Evolutionary conservation across 2,797 vertebrate species (phyloP).

Genomic region (Gallinago nigripennis): DNA sequence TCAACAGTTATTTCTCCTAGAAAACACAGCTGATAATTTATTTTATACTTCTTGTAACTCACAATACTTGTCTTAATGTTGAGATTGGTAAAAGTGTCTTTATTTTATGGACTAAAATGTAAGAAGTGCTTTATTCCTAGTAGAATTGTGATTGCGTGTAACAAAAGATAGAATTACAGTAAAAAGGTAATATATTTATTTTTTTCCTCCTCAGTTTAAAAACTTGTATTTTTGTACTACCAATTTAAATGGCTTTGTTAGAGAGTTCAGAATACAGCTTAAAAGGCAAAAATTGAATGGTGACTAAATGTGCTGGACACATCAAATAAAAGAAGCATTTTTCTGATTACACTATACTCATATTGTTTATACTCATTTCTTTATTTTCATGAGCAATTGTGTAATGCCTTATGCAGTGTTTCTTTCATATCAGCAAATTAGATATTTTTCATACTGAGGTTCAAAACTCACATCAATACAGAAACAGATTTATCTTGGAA

Average conservation of each 20-base stretch:
- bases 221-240: constrained; percentile 62
- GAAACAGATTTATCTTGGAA: background rate
- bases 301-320: constrained; percentile 69
- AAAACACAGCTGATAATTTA: background rate
- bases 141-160: constrained; percentile 20
- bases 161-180: constrained; percentile 3
- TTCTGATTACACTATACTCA: background rate
- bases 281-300: constrained; percentile 35
- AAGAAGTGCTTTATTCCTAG: constrained; percentile 50
- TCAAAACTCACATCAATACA: background rate
- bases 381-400: background rate
- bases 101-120: constrained; percentile 10
- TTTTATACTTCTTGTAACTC: background rate
- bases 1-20: background rate
- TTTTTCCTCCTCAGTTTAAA: constrained; percentile 27
- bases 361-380: background rate
- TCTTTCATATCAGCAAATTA: background rate
- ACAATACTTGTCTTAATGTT: background rate
- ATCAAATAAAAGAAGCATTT: constrained; percentile 68
- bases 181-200: constrained; percentile 24
- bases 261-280: constrained; percentile 17
- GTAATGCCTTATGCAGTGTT: background rate
- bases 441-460: background rate
- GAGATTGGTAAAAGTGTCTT: constrained; percentile 37
- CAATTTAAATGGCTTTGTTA: constrained; percentile 37